phyloP scores from a whole-genome alignment of 2,113 vertebrate genomes.

The Platysternon megacephalum region DNA sequence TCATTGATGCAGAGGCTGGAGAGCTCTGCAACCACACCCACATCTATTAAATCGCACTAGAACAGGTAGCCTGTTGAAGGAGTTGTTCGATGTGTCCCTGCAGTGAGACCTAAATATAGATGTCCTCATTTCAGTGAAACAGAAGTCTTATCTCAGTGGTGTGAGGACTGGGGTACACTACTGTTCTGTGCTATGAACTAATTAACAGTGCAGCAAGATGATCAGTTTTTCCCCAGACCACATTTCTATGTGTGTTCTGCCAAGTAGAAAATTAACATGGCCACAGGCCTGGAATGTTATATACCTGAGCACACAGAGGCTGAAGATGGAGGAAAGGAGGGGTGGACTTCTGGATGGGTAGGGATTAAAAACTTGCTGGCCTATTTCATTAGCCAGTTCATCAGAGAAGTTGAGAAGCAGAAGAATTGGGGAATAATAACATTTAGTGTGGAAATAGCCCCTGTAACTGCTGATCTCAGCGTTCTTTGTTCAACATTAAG shows the following conservation, averaged over 20 bases:
- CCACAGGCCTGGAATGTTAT: conserved; percentile 50
- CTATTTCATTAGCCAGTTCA: neutral
- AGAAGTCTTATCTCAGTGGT: neutral
- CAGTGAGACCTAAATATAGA: neutral
- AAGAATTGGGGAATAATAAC: neutral
- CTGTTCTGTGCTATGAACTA: conserved; percentile 25
- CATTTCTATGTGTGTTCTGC: conserved; percentile 49
- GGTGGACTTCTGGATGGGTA: neutral
- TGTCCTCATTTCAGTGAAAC: neutral
- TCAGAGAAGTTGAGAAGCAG: neutral
- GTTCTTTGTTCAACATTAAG: neutral
- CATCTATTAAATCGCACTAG: neutral
- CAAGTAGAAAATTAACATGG: conserved; percentile 71
- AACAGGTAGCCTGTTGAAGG: neutral
- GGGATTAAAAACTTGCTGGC: neutral
- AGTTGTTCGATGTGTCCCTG: neutral
- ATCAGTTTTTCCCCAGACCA: conserved; percentile 6
- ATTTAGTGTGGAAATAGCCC: accelerated
- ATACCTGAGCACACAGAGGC: neutral
- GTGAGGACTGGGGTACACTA: neutral
- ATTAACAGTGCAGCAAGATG: conserved; percentile 46
- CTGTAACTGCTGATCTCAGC: accelerated
- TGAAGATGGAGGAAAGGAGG: neutral
- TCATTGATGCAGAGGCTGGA: neutral
- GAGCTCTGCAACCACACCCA: neutral